Conservation (phyloP, 1,140 invertebrate genomes). For the Plodia interpunctella region DNA sequence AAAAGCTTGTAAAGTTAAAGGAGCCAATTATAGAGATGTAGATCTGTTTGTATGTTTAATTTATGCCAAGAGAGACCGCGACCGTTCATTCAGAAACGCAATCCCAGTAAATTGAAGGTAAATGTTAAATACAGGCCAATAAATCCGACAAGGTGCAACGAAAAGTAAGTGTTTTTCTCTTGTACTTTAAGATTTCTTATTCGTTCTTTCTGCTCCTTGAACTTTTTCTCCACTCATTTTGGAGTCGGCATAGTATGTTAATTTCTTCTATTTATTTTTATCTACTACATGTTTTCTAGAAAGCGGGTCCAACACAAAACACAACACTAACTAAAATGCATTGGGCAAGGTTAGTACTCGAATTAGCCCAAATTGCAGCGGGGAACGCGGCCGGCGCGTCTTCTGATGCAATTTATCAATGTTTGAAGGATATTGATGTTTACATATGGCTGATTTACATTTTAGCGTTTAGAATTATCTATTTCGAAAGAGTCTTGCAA, state of each 20-base stretch:
- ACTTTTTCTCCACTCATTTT: no score
- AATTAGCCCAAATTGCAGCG: conserved; percentile 1
- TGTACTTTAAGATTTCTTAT: no score
- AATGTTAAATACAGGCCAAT: background rate
- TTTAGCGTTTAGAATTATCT: background rate
- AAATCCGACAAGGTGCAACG: background rate
- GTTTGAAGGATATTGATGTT: conserved; percentile 4
- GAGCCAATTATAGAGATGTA: background rate
- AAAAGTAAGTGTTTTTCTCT: background rate
- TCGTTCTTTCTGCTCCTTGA: no score
- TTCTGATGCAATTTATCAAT: conserved; percentile 1
- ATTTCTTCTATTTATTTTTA: no score
- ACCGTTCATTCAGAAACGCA: conserved; percentile 2
- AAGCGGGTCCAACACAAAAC: no score
- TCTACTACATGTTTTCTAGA: no score
- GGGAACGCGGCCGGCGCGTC: background rate
- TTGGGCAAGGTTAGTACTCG: background rate
- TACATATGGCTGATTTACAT: conserved; percentile 2
- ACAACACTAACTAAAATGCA: no score
- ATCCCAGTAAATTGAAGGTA: conserved; percentile 1
- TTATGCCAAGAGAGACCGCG: background rate
- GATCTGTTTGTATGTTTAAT: background rate
- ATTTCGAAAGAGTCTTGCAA: no score
- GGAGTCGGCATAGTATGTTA: no score
- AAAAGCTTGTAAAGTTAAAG: no score